These are phyloP conservation scores for Drosophila neonasuta DNA, from an alignment of 2,888 invertebrate genomes.

Conservation along the genomic window DNA sequence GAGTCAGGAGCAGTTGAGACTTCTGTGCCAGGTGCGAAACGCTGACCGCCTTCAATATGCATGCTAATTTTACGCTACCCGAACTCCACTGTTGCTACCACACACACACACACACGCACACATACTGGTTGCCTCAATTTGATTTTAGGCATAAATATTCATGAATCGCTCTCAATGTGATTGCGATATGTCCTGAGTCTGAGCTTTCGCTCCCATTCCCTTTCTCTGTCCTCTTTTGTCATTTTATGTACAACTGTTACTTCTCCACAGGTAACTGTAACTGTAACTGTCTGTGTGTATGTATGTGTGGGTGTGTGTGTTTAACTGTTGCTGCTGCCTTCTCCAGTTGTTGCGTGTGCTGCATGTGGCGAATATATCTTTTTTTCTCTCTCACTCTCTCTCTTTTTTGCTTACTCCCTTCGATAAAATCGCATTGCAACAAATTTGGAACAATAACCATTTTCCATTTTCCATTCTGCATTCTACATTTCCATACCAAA, in stretches of 20 bases:
- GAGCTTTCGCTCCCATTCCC: not conserved
- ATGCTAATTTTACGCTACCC: conserved; percentile 51
- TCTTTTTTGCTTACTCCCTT: not conserved
- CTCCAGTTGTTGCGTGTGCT: not conserved
- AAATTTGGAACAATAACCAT: conserved; percentile 39
- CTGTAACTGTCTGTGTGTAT: not conserved
- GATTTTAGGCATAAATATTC: conserved; percentile 60
- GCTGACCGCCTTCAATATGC: conserved; percentile 61
- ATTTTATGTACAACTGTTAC: conserved; percentile 13
- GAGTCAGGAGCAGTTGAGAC: conserved; percentile 6
- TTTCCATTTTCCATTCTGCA: conserved; percentile 13
- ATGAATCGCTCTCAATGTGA: conserved; percentile 48
- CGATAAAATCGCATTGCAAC: conserved; percentile 45
- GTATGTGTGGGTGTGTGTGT: not conserved
- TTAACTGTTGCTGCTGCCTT: conserved; percentile 11
- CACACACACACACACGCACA: not conserved
- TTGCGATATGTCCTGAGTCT: conserved; percentile 34
- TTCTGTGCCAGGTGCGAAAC: conserved; percentile 48
- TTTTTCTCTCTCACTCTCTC: too few relatives aligned
- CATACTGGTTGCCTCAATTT: conserved; percentile 47
- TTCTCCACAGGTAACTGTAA: not conserved
- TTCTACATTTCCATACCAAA: conserved; percentile 25
- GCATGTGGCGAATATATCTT: not conserved
- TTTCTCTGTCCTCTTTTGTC: conserved; percentile 9
- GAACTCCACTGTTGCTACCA: not conserved